Evolutionary conservation across 2,113 vertebrate species (phyloP).

Genomic region (Cyprinodon brontotheroides): DNA sequence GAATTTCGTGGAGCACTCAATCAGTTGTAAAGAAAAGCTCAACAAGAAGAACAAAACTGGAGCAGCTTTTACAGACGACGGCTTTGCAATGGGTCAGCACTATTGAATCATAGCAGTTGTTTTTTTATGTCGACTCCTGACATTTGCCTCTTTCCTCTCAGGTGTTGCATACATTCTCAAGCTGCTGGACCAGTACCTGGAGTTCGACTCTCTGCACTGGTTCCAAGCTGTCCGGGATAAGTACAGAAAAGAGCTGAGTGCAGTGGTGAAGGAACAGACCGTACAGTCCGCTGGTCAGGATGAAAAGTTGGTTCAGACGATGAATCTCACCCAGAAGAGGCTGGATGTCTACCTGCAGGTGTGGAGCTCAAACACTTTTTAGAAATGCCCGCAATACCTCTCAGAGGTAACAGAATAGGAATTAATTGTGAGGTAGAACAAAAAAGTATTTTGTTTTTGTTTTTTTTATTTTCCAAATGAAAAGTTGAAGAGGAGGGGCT

Average conservation of each 20-base stretch:
- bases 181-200: conserved; percentile 97
- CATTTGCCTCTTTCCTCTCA: conserved; percentile 42
- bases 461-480: neutral
- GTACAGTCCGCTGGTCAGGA: conserved; percentile 90
- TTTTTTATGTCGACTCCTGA: neutral
- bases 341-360: conserved; percentile 95
- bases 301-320: conserved; percentile 95
- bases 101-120: neutral
- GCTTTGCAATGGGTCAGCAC: conserved; percentile 96
- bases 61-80: conserved; percentile 97
- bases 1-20: conserved; percentile 98
- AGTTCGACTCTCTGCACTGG: conserved; percentile 99
- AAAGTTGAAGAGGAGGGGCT: neutral
- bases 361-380: neutral
- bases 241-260: conserved; percentile 92
- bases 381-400: neutral
- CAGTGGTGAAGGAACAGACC: conserved; percentile 93
- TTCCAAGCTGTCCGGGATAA: conserved; percentile 98
- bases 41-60: conserved; percentile 99
- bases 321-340: conserved; percentile 98
- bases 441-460: neutral
- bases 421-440: neutral
- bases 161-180: conserved; percentile 98
- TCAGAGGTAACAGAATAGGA: too few relatives aligned
- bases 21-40: conserved; percentile 96